These are phyloP conservation scores for Cromileptes altivelis DNA, from an alignment of 2,113 vertebrate genomes.

Conservation along the genomic window DNA sequence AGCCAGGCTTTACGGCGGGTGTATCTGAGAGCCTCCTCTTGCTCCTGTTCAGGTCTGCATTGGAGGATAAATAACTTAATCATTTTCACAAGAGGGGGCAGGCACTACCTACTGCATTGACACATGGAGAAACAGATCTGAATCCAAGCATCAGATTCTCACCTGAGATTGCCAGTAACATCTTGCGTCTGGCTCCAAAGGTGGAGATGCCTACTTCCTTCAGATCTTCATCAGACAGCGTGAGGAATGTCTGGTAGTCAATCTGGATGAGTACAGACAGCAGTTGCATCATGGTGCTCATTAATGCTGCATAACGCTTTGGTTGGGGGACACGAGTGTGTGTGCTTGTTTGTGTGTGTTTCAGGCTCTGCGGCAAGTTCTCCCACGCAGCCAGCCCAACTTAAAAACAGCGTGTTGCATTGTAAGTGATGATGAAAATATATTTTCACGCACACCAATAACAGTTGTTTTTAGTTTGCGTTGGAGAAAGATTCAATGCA, in stretches of 20 bases:
- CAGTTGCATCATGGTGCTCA: slow-evolving; percentile 24
- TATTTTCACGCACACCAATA: neutral
- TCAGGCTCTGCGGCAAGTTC: neutral
- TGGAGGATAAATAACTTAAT: slow-evolving; percentile 4
- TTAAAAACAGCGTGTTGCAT: neutral
- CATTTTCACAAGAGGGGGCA: neutral
- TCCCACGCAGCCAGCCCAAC: neutral
- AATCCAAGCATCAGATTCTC: slow-evolving; percentile 4
- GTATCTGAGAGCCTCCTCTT: slow-evolving; percentile 80
- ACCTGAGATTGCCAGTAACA: slow-evolving; percentile 87
- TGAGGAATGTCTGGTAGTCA: slow-evolving; percentile 87
- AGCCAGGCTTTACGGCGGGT: slow-evolving; percentile 78
- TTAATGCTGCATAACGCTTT: slow-evolving; percentile 12
- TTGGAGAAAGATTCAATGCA: neutral
- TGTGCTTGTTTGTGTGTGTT: neutral
- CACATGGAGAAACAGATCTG: slow-evolving; percentile 7
- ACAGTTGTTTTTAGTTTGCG: neutral
- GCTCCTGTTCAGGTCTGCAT: slow-evolving; percentile 82
- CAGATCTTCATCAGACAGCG: slow-evolving; percentile 87
- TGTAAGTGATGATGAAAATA: neutral
- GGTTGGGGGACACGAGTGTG: neutral
- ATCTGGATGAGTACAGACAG: slow-evolving; percentile 72
- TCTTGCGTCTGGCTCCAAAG: slow-evolving; percentile 87
- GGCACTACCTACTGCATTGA: neutral
- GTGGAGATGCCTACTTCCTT: slow-evolving; percentile 88